Base-by-base conservation (phyloP, 2,888 invertebrate genomes). In the Leptinotarsa haldemani region DNA sequence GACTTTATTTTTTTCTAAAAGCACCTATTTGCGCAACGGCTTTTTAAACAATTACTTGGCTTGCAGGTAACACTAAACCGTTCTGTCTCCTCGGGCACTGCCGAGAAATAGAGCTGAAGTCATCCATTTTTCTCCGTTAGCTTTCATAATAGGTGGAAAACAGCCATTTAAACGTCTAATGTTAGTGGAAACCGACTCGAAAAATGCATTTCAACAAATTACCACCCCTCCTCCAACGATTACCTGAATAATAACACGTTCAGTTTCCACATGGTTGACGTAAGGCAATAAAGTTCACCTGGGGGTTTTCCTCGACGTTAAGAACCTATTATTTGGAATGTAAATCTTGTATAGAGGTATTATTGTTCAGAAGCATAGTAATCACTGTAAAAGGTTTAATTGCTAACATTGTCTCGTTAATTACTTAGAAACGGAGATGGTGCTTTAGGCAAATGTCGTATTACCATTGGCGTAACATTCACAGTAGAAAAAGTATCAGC, bases 321-420 rank as follows among this genome's bases (percentile, higher is more conserved):
- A 74, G 74, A 78, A 75, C 77, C 77, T 71, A 75, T 78, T 73
- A 77, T 78, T 78, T 74, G 71, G 74, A 77, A 78, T 78, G 78
- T 77, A 78, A 78, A 78, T 78, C 73, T 74, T 52, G 66, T 72
- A 69, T 66, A 73, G 71, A 73, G 74, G 73, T 78, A 75, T 78
- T 74, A 77, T 78, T 77, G 78, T 76, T 76, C 77, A 72, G 75
- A 73, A 78, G 78, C 78, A 75, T 74, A 74, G 73, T 78, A 78
- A 78, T 78, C 75, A 72, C 69, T 73, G 77, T 74, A 79, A 77
- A 73, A 71, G 75, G 74, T 80, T 81, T 81, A 81, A 81, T 81
- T 80, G 78, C 79, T 75, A 74, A 75, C 77, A 76, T 80, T 78
- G 78, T 77, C 74, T 79, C 74, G 77, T 78, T 78, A 78, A 76